A percentile compares a stretch with the other conserved stretches of the same genome.
These are phyloP conservation scores for Calcarius lapponicus DNA, from an alignment of 2,797 vertebrate genomes.

Conservation along the genomic window DNA sequence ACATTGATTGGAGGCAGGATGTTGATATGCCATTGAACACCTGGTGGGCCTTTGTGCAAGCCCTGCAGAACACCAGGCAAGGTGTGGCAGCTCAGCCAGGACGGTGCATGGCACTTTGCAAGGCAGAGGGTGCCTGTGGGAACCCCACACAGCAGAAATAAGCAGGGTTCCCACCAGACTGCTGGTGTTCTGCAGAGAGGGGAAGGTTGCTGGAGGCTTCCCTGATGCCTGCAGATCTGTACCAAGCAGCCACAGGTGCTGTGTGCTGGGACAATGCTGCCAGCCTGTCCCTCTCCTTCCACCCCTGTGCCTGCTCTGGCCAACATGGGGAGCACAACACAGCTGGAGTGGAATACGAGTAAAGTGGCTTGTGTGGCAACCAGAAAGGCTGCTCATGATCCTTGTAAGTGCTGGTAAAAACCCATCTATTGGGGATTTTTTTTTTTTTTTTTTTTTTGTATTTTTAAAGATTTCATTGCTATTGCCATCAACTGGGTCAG, in stretches of 20 bases:
- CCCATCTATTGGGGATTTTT: background rate
- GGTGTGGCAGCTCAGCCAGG: background rate
- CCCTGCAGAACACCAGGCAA: fast-evolving
- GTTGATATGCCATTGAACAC: background rate
- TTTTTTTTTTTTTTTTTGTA: fast-evolving
- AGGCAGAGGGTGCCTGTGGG: background rate
- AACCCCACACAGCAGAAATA: background rate
- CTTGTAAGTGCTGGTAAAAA: background rate
- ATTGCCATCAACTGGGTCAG: slow-evolving; percentile 52
- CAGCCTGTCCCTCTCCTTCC: background rate
- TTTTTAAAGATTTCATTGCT: background rate
- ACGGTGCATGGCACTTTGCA: fast-evolving
- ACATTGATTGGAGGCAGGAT: background rate
- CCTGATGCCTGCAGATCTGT: fast-evolving
- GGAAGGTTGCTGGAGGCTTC: background rate
- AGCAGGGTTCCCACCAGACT: background rate
- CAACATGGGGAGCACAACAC: fast-evolving
- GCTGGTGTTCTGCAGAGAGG: background rate
- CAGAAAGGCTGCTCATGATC: background rate
- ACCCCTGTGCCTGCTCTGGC: background rate
- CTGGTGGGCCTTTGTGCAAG: background rate
- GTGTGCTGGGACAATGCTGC: fast-evolving
- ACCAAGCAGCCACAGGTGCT: background rate
- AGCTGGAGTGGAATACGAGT: fast-evolving
- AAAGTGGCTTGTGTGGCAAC: background rate